These are phyloP conservation scores for Orchesella flavescens DNA, from an alignment of 2,888 invertebrate genomes.

Conservation along the genomic window DNA sequence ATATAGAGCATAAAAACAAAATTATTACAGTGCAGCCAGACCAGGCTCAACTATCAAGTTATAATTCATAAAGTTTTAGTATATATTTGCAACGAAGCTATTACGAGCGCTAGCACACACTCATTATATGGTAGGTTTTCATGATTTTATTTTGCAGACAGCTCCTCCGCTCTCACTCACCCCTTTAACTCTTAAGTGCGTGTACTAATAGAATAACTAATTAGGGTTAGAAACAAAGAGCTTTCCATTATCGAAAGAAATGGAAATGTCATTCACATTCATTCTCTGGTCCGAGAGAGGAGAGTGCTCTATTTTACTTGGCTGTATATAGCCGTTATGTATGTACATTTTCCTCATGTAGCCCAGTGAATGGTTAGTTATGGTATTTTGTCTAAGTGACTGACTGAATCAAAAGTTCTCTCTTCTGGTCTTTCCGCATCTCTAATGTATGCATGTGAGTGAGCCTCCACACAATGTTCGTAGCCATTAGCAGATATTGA, in stretches of 20 bases:
- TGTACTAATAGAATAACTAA: conserved; percentile 63
- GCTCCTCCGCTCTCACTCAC: conserved; percentile 15
- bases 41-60: no score
- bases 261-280: conserved; percentile 64
- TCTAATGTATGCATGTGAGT: conserved; percentile 46
- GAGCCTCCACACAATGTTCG: conserved; percentile 26
- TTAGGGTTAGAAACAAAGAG: conserved; percentile 64
- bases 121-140: conserved; percentile 42
- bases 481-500: conserved; percentile 58
- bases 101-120: conserved; percentile 2
- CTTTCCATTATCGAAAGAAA: conserved; percentile 64
- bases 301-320: conserved; percentile 20
- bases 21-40: no score
- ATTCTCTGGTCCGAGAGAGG: conserved; percentile 59
- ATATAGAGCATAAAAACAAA: no score
- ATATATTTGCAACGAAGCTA: no score
- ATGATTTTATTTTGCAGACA: conserved; percentile 49
- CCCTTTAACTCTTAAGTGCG: conserved; percentile 52
- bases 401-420: conserved; percentile 61
- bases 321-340: not conserved
- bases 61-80: no score
- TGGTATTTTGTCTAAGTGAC: conserved; percentile 58
- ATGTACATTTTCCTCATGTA: conserved; percentile 1
- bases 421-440: conserved; percentile 19
- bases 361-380: conserved; percentile 35